These are phyloP conservation scores for Stigmatopora argus DNA, from an alignment of 2,113 vertebrate species.

Conservation along the genomic window DNA sequence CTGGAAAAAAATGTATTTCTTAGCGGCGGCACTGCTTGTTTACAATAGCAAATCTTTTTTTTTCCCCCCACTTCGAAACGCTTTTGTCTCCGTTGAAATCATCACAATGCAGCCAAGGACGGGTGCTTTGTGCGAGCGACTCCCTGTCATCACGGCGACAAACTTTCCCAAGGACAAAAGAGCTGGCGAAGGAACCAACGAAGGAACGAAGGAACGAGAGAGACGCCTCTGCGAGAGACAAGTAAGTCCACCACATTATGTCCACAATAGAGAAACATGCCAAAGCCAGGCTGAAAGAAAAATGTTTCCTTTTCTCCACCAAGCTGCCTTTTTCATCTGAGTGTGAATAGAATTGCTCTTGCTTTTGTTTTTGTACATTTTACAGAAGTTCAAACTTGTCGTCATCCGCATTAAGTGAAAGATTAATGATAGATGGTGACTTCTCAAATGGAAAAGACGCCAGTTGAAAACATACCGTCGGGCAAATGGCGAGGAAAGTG, in stretches of 20 bases:
- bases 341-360: not conserved
- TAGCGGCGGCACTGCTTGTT: not conserved
- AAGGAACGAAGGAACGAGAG: too few relatives aligned
- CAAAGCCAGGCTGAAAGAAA: conserved; percentile 1
- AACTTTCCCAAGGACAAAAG: conserved; percentile 35
- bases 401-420: not conserved
- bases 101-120: conserved; percentile 4
- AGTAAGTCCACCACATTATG: conserved; percentile 5
- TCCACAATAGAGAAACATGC: not conserved
- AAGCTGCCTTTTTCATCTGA: not conserved
- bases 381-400: not conserved
- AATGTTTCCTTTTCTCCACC: not conserved
- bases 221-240: conserved; percentile 4
- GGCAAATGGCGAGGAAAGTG: not conserved
- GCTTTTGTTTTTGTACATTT: not conserved
- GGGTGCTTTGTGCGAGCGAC: conserved; percentile 9
- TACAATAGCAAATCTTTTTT: not conserved
- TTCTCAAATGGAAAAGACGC: not conserved
- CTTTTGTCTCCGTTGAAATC: not conserved
- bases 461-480: not conserved
- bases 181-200: not conserved
- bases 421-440: not conserved
- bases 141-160: conserved; percentile 35
- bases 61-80: not conserved
- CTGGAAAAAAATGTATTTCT: not conserved